phyloP scores from a whole-genome alignment of 2,888 invertebrate species.

The Argynnis bischoffii region DNA sequence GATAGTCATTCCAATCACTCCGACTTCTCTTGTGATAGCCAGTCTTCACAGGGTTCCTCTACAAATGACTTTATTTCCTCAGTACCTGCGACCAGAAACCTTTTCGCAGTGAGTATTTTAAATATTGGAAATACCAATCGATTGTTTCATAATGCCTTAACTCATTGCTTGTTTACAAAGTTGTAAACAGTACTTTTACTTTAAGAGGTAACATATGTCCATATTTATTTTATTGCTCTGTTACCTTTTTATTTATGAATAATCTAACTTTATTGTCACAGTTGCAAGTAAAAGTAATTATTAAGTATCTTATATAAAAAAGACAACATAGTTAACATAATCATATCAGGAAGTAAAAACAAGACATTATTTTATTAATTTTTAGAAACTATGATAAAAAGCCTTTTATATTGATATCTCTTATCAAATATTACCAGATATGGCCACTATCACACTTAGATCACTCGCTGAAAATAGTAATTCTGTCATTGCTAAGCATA shows the following conservation, averaged over 20 bases:
- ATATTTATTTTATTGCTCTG: too few species aligned
- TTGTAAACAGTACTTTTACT: background rate
- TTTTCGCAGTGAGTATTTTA: conserved; percentile 64
- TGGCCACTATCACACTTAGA: conserved; percentile 5
- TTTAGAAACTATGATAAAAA: background rate
- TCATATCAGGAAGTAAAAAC: background rate
- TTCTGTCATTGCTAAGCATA: conserved; percentile 17
- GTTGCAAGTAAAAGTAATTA: too few species aligned
- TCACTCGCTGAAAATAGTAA: conserved; percentile 20
- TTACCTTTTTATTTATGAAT: too few species aligned
- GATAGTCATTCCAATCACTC: conserved; percentile 84
- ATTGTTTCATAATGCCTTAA: conserved; percentile 7
- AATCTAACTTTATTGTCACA: too few species aligned
- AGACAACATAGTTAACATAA: too few species aligned
- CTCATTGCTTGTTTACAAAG: conserved; percentile 11
- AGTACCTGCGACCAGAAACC: conserved; percentile 62
- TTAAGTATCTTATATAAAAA: too few species aligned
- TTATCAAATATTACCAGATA: conserved; percentile 30
- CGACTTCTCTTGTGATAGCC: conserved; percentile 83
- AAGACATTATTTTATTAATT: conserved; percentile 7
- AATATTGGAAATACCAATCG: background rate
- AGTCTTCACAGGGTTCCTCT: conserved; percentile 82
- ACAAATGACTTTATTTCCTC: conserved; percentile 73
- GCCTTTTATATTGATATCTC: conserved; percentile 18
- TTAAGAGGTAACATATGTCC: background rate